These are phyloP conservation scores for Seriola quinqueradiata DNA, from an alignment of 2,113 vertebrate genomes.

Conservation along the genomic window DNA sequence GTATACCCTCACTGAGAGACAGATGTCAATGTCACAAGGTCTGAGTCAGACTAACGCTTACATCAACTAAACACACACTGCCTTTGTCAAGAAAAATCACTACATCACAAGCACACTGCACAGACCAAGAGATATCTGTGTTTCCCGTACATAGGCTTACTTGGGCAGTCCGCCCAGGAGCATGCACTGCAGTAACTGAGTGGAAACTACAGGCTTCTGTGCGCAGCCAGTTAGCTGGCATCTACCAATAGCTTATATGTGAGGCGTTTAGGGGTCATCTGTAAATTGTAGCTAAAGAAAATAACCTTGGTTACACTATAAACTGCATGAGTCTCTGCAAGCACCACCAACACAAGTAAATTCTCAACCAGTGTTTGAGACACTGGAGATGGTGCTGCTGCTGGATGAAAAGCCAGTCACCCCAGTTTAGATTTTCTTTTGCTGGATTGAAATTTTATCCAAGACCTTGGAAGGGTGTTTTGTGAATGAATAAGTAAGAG, in stretches of 20 bases:
- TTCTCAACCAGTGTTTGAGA: background rate
- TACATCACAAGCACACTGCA: background rate
- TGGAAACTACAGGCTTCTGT: too few relatives aligned
- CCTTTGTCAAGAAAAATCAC: constrained; percentile 41
- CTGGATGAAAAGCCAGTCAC: constrained; percentile 17
- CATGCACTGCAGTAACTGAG: too few relatives aligned
- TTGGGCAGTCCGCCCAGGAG: too few relatives aligned
- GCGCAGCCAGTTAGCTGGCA: too few relatives aligned
- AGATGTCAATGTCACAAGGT: constrained; percentile 75
- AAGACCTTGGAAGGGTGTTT: background rate
- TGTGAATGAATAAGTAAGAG: background rate
- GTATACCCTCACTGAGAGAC: constrained; percentile 54
- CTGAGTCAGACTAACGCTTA: constrained; percentile 55
- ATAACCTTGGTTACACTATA: too few relatives aligned
- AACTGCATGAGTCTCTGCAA: too few relatives aligned
- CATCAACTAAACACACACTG: constrained; percentile 49
- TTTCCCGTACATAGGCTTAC: too few relatives aligned
- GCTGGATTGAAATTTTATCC: background rate
- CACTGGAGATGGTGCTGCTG: constrained; percentile 5
- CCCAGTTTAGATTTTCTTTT: background rate
- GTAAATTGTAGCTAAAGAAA: too few relatives aligned
- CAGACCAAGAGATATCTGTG: background rate
- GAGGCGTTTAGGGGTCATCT: too few relatives aligned
- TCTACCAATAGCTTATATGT: too few relatives aligned
- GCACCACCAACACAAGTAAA: too few relatives aligned